These are phyloP conservation scores for Eueremaeus valkanovi DNA, from an alignment of 2,888 invertebrate genomes.

Conservation along the genomic window DNA sequence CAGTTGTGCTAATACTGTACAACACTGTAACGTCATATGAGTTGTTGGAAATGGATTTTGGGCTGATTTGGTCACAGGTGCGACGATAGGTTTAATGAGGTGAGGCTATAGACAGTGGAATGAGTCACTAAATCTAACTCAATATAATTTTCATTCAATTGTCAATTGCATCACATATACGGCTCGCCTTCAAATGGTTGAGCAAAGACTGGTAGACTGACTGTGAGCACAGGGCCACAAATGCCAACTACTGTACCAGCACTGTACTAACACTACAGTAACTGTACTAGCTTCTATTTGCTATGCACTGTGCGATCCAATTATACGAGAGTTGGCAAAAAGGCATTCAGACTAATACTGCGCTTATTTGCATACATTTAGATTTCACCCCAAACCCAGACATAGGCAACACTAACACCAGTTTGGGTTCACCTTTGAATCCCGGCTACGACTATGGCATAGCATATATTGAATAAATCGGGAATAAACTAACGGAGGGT, in stretches of 20 bases:
- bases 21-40: not conserved
- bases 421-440: not conserved
- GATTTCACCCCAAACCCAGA: slow-evolving; percentile 11
- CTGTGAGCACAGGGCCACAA: not conserved
- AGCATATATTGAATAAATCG: too few species aligned
- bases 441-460: not conserved
- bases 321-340: slow-evolving; percentile 2
- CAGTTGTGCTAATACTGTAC: not conserved
- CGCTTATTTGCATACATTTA: slow-evolving; percentile 26
- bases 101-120: slow-evolving; percentile 35
- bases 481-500: too few species aligned
- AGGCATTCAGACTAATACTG: slow-evolving; percentile 24
- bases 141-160: slow-evolving; percentile 39
- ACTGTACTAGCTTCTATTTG: too few species aligned
- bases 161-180: slow-evolving; percentile 34
- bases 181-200: slow-evolving; percentile 20
- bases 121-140: slow-evolving; percentile 35
- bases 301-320: slow-evolving; percentile 33
- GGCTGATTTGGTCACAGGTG: slow-evolving; percentile 26
- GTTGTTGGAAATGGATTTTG: not conserved
- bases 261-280: too few species aligned
- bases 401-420: not conserved
- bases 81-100: slow-evolving; percentile 34
- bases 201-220: not conserved
- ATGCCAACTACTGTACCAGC: not conserved